Conservation (phyloP, 2,113 vertebrate species). For the Ceuthmochares aereus region DNA sequence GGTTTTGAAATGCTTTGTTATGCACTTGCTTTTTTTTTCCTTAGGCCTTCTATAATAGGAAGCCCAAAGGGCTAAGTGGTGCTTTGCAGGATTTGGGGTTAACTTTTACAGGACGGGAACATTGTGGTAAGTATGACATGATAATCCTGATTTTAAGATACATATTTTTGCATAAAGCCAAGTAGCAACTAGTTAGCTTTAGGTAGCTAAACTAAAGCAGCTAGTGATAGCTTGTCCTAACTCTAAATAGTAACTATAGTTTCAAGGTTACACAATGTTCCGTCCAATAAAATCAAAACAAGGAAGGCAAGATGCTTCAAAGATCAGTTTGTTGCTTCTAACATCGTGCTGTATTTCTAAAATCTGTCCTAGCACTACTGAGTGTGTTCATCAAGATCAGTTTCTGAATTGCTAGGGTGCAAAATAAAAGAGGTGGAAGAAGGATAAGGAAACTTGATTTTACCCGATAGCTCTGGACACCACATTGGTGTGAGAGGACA, state of each 20-base stretch:
- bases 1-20: background rate
- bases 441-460: background rate
- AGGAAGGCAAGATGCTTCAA: background rate
- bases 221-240: background rate
- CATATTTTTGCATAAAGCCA: background rate
- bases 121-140: slow-evolving; percentile 83
- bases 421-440: background rate
- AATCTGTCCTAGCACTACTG: background rate
- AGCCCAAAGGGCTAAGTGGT: slow-evolving; percentile 91
- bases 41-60: slow-evolving; percentile 90
- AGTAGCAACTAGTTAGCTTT: background rate
- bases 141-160: background rate
- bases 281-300: background rate
- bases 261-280: background rate
- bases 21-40: background rate
- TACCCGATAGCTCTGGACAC: background rate
- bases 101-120: slow-evolving; percentile 90
- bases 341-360: background rate
- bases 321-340: background rate
- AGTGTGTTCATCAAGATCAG: background rate
- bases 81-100: slow-evolving; percentile 94
- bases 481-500: background rate
- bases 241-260: background rate
- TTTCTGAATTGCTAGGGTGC: background rate
- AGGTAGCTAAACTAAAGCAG: background rate